phyloP scores from a whole-genome alignment of 2,113 vertebrate species.

The Antechinus stuartii region DNA sequence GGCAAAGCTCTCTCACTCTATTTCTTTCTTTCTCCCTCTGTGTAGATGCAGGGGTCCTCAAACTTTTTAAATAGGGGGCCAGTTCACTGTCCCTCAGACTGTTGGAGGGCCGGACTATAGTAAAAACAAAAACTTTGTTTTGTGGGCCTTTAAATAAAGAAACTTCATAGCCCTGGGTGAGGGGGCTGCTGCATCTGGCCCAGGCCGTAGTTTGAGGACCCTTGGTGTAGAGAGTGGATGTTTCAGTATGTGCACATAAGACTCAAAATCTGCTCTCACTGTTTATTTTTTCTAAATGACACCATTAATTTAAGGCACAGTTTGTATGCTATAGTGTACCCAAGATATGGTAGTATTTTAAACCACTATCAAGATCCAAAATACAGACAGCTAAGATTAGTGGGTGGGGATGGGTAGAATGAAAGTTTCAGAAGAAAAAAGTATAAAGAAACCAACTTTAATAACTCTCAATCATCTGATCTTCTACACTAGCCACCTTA shows the following conservation, averaged over 20 bases:
- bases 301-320: neutral
- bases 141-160: too few relatives aligned
- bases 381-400: neutral
- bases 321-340: neutral
- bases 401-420: neutral
- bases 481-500: constrained; percentile 19
- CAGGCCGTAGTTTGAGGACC: too few relatives aligned
- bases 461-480: neutral
- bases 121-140: too few relatives aligned
- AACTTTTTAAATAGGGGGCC: too few relatives aligned
- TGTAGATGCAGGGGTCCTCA: neutral
- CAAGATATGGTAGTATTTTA: neutral
- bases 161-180: too few relatives aligned
- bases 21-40: neutral
- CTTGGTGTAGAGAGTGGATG: neutral
- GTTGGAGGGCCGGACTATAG: too few relatives aligned
- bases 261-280: neutral
- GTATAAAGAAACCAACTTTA: neutral
- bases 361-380: neutral
- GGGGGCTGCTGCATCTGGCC: too few relatives aligned
- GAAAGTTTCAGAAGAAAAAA: neutral
- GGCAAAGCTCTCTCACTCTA: neutral
- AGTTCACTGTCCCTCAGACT: too few relatives aligned
- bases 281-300: neutral
- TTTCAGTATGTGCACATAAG: neutral